A percentile compares a stretch with the other conserved stretches of the same genome.
Conservation (phyloP, 2,797 vertebrate species). For the Sternotherus odoratus region DNA sequence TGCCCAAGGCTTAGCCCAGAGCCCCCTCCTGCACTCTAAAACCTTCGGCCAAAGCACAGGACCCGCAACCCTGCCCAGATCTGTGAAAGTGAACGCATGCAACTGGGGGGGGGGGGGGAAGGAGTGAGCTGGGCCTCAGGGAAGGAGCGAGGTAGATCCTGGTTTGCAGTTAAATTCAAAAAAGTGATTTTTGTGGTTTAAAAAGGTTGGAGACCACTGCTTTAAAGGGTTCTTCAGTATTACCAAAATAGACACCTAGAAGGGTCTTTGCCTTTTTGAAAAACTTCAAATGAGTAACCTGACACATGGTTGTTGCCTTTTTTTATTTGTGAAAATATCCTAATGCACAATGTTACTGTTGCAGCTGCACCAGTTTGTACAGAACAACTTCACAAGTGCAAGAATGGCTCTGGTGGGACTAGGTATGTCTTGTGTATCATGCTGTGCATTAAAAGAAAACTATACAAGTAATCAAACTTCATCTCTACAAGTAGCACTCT, state of each 20-base stretch:
- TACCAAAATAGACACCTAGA: background rate
- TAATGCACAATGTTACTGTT: slow-evolving; percentile 55
- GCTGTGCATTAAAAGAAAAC: background rate
- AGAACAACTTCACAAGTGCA: slow-evolving; percentile 95
- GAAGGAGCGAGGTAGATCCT: too few relatives aligned
- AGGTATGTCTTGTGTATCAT: slow-evolving; percentile 79
- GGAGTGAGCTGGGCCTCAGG: too few relatives aligned
- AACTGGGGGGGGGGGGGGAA: too few relatives aligned
- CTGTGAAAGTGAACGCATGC: too few relatives aligned
- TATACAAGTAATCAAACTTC: background rate
- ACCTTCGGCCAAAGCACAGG: too few relatives aligned
- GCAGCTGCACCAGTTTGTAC: slow-evolving; percentile 93
- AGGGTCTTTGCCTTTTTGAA: background rate
- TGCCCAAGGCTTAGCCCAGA: too few relatives aligned
- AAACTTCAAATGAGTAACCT: background rate
- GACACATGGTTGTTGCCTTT: background rate
- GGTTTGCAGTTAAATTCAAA: too few relatives aligned
- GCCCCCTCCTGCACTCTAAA: too few relatives aligned
- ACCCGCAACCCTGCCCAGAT: too few relatives aligned
- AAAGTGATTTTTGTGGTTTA: too few relatives aligned
- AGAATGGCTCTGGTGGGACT: slow-evolving; percentile 96
- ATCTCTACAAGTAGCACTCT: background rate
- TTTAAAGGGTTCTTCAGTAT: background rate
- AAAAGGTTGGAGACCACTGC: too few relatives aligned
- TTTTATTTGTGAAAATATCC: background rate